Evolutionary conservation across 2,888 invertebrate species (phyloP).

Genomic region (Pachymerium ferrugineum): DNA sequence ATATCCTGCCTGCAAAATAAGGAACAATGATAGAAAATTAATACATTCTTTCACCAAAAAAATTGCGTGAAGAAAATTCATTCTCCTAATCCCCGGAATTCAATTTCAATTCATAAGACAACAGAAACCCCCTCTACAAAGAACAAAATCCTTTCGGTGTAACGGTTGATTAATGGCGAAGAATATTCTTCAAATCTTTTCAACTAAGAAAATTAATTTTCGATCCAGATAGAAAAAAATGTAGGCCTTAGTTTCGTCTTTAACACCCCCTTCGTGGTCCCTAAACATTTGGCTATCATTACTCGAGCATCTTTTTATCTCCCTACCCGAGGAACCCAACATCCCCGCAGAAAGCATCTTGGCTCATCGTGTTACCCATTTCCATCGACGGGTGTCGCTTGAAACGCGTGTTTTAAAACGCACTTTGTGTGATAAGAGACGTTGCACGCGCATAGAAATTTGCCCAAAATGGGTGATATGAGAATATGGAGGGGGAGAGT

Average conservation of each 20-base stretch:
- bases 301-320: conserved; percentile 27
- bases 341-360: conserved; percentile 11
- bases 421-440: conserved; percentile 25
- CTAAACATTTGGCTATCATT: background rate
- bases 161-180: background rate
- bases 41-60: too few relatives aligned
- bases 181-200: background rate
- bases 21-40: too few relatives aligned
- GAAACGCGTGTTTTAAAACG: conserved; percentile 19
- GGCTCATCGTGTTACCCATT: conserved; percentile 27
- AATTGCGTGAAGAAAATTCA: too few relatives aligned
- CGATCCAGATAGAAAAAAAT: background rate
- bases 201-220: conserved; percentile 10
- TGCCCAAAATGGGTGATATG: conserved; percentile 16
- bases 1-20: too few relatives aligned
- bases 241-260: background rate
- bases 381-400: conserved; percentile 17
- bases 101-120: too few relatives aligned
- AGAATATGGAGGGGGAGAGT: background rate
- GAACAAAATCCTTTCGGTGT: background rate
- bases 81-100: too few relatives aligned
- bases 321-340: conserved; percentile 2
- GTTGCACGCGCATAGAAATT: conserved; percentile 16
- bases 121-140: too few relatives aligned
- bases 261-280: conserved; percentile 13